Conservation (phyloP, 1,140 invertebrate genomes). For the Neodiprion lecontei region DNA sequence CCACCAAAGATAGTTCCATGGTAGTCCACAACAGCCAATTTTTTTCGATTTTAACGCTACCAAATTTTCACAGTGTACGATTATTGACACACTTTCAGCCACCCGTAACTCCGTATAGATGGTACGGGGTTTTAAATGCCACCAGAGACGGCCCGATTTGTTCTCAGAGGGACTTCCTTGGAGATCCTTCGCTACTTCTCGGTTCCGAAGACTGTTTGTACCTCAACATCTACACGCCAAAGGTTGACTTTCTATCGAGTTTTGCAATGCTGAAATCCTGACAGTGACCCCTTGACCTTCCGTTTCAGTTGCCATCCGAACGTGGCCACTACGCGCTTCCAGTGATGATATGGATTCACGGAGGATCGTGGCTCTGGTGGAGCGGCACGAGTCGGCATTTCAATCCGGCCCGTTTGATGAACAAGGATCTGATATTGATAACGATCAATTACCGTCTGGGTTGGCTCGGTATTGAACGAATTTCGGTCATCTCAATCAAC, state of each 20-base stretch:
- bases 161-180: constrained; percentile 38
- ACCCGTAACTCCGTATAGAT: constrained; percentile 26
- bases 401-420: constrained; percentile 59
- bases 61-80: not conserved
- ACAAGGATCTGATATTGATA: constrained; percentile 63
- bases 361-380: constrained; percentile 67
- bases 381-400: constrained; percentile 48
- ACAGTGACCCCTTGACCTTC: not conserved
- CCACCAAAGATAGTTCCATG: not conserved
- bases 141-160: constrained; percentile 39
- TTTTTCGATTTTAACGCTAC: not conserved
- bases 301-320: not conserved
- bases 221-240: constrained; percentile 43
- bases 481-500: constrained; percentile 4
- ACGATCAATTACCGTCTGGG: constrained; percentile 68
- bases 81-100: constrained; percentile 24
- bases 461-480: constrained; percentile 62
- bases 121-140: constrained; percentile 31
- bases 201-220: constrained; percentile 52
- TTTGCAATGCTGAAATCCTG: not conserved
- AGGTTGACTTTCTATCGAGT: constrained; percentile 25
- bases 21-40: no score
- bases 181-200: not conserved
- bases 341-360: constrained; percentile 74
- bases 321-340: constrained; percentile 45